phyloP scores from a whole-genome alignment of 2,888 invertebrate genomes.

The Brachyptera putata region DNA sequence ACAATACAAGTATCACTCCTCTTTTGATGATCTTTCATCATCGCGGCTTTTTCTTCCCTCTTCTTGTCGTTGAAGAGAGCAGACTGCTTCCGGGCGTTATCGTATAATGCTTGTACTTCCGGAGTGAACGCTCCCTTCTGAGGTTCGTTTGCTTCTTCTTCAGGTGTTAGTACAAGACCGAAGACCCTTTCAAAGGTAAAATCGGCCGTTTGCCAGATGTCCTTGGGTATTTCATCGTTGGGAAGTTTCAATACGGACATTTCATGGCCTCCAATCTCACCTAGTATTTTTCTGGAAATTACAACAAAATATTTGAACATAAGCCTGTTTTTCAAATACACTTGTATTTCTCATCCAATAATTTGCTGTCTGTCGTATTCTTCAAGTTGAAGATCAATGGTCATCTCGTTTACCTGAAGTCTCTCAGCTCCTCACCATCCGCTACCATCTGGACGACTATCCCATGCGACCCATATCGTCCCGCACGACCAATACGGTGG shows the following conservation, averaged over 20 bases:
- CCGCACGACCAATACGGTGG: conserved; percentile 93
- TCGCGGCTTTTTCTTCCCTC: not conserved
- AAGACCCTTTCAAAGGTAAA: conserved; percentile 36
- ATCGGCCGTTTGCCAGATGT: conserved; percentile 40
- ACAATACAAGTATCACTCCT: too few species aligned
- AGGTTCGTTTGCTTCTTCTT: not conserved
- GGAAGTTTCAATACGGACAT: conserved; percentile 26
- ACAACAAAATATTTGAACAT: too few species aligned
- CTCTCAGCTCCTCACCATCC: conserved; percentile 57
- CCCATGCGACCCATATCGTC: conserved; percentile 86
- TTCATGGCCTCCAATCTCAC: conserved; percentile 50
- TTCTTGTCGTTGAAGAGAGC: not conserved
- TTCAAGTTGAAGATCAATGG: too few species aligned
- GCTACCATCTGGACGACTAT: conserved; percentile 70
- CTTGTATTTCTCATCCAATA: too few species aligned
- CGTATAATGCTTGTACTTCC: not conserved
- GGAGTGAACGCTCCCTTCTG: not conserved
- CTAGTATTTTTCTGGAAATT: conserved; percentile 56
- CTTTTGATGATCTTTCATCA: too few species aligned
- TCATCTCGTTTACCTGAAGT: conserved; percentile 51
- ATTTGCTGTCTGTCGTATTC: too few species aligned
- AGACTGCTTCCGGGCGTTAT: not conserved
- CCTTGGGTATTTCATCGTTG: conserved; percentile 25
- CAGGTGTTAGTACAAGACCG: conserved; percentile 12
- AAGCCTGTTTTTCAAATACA: too few species aligned